A percentile compares a stretch with the other conserved stretches of the same genome.
Conservation (phyloP, 2,888 invertebrate species). For the Latrodectus hesperus region DNA sequence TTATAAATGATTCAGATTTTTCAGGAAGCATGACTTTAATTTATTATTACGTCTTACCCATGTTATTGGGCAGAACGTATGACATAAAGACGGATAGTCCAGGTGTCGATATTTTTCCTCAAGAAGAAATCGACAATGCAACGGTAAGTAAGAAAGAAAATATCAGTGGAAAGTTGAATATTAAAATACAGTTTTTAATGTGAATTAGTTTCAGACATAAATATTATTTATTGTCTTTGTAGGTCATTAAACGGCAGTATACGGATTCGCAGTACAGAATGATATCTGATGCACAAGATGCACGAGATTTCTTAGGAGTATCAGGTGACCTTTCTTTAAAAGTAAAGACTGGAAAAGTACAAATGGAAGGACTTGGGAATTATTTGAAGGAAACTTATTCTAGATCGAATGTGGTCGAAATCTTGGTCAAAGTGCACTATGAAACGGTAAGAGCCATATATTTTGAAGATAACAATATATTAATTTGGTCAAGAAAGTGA, state of each 20-base stretch:
- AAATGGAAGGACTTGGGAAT: conserved; percentile 63
- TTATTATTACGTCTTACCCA: conserved; percentile 54
- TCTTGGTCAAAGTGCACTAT: conserved; percentile 67
- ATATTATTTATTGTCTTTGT: neutral
- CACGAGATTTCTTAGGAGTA: conserved; percentile 64
- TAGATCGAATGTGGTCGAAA: conserved; percentile 61
- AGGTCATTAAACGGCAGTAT: conserved; percentile 54
- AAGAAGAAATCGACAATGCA: conserved; percentile 41
- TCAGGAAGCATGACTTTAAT: conserved; percentile 49
- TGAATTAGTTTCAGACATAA: no score
- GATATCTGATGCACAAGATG: conserved; percentile 58
- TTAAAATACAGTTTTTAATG: no score
- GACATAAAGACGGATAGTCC: conserved; percentile 58
- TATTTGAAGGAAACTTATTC: conserved; percentile 57
- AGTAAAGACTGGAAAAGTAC: conserved; percentile 58
- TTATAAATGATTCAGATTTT: neutral
- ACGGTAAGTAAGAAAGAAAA: conserved; percentile 17
- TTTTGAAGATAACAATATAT: no score
- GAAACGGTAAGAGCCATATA: conserved; percentile 56
- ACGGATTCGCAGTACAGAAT: conserved; percentile 65
- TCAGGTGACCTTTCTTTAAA: conserved; percentile 59
- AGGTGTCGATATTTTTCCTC: conserved; percentile 62
- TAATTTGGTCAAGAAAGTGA: no score
- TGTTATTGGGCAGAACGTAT: conserved; percentile 63
- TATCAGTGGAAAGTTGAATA: no score